Percentiles rank a stretch among this genome's conserved stretches.
These are phyloP conservation scores for Elanus axillaris DNA, from an alignment of 2,113 vertebrate genomes.

Conservation along the genomic window DNA sequence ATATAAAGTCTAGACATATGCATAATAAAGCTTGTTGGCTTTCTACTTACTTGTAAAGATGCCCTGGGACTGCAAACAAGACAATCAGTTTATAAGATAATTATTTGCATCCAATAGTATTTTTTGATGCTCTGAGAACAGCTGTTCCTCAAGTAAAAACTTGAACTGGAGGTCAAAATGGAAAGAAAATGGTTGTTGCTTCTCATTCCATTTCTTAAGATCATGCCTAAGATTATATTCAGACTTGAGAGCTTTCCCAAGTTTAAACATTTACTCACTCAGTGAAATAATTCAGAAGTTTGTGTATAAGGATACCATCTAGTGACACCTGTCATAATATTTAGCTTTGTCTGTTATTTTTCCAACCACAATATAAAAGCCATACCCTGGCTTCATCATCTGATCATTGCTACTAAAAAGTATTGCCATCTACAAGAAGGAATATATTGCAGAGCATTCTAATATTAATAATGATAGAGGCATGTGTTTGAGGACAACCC, in stretches of 20 bases:
- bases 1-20: background rate
- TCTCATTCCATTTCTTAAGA: background rate
- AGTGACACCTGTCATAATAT: background rate
- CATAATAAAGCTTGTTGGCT: background rate
- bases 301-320: background rate
- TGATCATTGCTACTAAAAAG: background rate
- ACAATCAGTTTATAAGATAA: background rate
- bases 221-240: background rate
- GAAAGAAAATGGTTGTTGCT: background rate
- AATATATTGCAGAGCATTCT: background rate
- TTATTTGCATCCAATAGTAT: background rate
- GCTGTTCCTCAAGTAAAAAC: background rate
- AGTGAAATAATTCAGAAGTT: background rate
- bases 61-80: background rate
- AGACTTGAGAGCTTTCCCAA: background rate
- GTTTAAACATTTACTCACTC: background rate
- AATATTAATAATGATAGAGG: background rate
- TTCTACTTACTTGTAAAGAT: background rate
- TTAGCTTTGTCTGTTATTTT: background rate
- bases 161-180: background rate
- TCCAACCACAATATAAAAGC: background rate
- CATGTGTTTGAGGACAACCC: background rate
- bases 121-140: background rate
- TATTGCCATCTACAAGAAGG: background rate
- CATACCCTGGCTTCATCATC: background rate